Percentiles rank a stretch among this genome's conserved stretches.
These are phyloP conservation scores for Bellardia pandia DNA, from an alignment of 2,888 invertebrate genomes.

Conservation along the genomic window DNA sequence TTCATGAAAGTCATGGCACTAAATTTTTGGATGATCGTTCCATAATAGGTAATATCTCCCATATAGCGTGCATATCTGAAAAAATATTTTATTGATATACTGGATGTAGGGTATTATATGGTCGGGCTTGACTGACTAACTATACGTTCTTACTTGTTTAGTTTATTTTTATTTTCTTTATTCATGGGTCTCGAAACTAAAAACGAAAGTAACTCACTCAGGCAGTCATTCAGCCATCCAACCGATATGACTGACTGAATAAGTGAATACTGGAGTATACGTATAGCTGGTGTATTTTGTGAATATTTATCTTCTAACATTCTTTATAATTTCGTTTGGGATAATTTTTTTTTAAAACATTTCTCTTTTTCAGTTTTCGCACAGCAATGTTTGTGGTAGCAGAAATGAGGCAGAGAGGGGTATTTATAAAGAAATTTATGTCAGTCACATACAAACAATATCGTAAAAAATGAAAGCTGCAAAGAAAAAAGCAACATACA, in stretches of 20 bases:
- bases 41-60: too few relatives aligned
- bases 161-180: neutral
- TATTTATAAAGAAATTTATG: constrained; percentile 63
- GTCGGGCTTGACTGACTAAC: too few relatives aligned
- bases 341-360: constrained; percentile 14
- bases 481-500: neutral
- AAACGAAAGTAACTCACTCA: constrained; percentile 41
- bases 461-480: constrained; percentile 40
- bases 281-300: neutral
- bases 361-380: constrained; percentile 24
- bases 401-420: neutral
- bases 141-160: neutral
- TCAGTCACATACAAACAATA: constrained; percentile 65
- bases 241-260: constrained; percentile 8
- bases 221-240: neutral
- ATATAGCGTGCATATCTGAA: too few relatives aligned
- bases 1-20: too few relatives aligned
- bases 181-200: constrained; percentile 2
- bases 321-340: constrained; percentile 31
- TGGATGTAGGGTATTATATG: too few relatives aligned
- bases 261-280: neutral
- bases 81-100: too few relatives aligned
- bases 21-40: too few relatives aligned
- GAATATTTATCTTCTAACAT: constrained; percentile 48
- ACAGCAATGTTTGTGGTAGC: neutral